Evolutionary conservation across 2,113 vertebrate species (phyloP), one percentile per base, ranked within the genome.

Genomic region (Odocoileus virginianus): DNA sequence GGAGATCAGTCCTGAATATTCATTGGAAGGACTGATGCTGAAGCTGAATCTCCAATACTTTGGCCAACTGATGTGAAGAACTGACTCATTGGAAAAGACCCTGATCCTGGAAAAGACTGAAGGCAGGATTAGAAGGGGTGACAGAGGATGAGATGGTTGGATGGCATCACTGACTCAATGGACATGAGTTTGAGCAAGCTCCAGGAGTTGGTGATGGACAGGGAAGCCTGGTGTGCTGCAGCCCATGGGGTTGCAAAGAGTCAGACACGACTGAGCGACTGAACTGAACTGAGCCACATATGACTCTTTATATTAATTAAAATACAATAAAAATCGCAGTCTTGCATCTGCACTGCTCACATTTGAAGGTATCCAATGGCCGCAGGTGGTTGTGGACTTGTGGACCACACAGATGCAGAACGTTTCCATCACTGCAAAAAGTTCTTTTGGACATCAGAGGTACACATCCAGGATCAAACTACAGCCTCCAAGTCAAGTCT

Each of bases 181-280:
- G 19, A 40, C 67, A 23, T 40, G n/a, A 71, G n/a, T 71, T 71
- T 71, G 67, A 12, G 10, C 5, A 3, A 71, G 5, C n/a, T 71
- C 19, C 1, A 1, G 5, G n/a, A 21, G 67, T 71, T 71, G 10
- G n/a, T 40, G n/a, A 40, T 71, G 19, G 67, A 40, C 9, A 40
- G n/a, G n/a, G n/a, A 40, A 19, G 10, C 19, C n/a, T 71, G n/a
- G 19, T 0, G 1, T 71, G n/a, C n/a, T 40, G 19, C 2, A 23
- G n/a, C 3, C 19, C 19, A 19, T 1, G 67, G 5, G 9, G 1
- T 71, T 5, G 1, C 67, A 23, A 67, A n/a, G 17, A 36, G 19
- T 71, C 67, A 40, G n/a, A 71, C 19, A 40, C n/a, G 0, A 36
- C 67, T 40, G 67, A 71, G 19, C 10, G 0, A 71, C 67, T 40